Conservation (phyloP, 2,888 invertebrate species). For the Dryadula phaetusa region DNA sequence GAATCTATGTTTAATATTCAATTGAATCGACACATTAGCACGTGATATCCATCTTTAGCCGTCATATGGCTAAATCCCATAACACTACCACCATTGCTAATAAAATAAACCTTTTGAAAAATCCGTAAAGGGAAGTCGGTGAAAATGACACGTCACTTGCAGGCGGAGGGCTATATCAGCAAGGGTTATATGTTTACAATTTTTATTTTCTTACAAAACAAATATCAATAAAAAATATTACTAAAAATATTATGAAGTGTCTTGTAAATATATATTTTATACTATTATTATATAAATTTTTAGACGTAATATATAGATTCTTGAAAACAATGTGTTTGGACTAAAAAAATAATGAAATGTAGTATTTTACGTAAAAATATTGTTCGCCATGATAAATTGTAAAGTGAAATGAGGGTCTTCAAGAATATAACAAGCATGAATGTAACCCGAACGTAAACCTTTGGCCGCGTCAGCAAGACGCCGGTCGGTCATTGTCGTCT, state of each 20-base stretch:
- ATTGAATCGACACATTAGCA: too few relatives aligned
- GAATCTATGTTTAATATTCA: too few relatives aligned
- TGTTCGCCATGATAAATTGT: background rate
- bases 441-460: constrained; percentile 32
- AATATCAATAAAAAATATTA: background rate
- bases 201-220: background rate
- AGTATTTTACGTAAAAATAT: background rate
- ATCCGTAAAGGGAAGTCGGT: constrained; percentile 53
- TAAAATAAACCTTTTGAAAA: constrained; percentile 49
- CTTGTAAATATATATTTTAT: too few relatives aligned
- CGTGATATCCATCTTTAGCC: background rate
- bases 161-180: constrained; percentile 48
- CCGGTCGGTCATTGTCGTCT: constrained; percentile 49
- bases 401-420: background rate
- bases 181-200: constrained; percentile 33
- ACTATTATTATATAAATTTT: too few relatives aligned
- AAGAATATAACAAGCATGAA: constrained; percentile 18
- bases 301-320: too few relatives aligned
- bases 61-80: constrained; percentile 33
- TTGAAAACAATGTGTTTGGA: too few relatives aligned
- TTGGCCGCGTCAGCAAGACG: constrained; percentile 51
- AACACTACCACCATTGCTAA: constrained; percentile 42
- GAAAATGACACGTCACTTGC: constrained; percentile 62
- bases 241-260: background rate
- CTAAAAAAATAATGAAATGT: too few relatives aligned